Base-by-base conservation (phyloP, 30 jellyfish, hydroid and myxozoan genomes). In the Mastigias papua region DNA sequence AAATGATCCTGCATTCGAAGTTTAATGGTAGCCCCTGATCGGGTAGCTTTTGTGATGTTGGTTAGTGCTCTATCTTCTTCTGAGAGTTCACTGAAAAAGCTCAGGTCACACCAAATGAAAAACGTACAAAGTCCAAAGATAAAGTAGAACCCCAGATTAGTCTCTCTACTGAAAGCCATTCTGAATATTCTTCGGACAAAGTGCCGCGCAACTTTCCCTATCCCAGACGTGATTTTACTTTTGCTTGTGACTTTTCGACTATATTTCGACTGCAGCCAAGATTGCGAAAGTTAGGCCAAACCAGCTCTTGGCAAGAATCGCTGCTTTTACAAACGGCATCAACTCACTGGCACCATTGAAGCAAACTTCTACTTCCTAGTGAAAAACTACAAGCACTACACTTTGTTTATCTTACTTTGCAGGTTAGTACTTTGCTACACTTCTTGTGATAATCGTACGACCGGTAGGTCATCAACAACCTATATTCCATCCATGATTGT, bases 1-100 rank as follows among this genome's bases (percentile, higher is more conserved):
- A 88, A 69, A 37, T 93, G 98, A 72, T 93, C 98, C 71, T 93
- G 98, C 98, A 93, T 93, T 22, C 98, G 96, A 28, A 93, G 88
- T 57, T 93, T 93, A 7, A 93, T 82, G 1, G 98, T 87, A 8
- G 89, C 74, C 27, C 84, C 37, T 13, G 93, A 71, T 3, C 63
- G 77, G 46, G 48, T 35, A 5, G 50, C 9, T 26, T 58, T 58
- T 28, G 88, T 73, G 42, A 54, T 23, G 57, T 82, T 87, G 17
- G 50, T 20, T 19, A 51, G 22, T 15, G 30, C 69, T 26, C 23
- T 30, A 3, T 34, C 80, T 28, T 75, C 84, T 23, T 84, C 96
- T 1, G 95, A 19, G 68, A 93, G 90, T 37, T 88, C 98, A 32
- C 98, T 97, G 92, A 93, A 93, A 78, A 93, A 93, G 50, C 97